phyloP scores from a whole-genome alignment of 2,888 invertebrate genomes.

The Nasonovia ribisnigri region DNA sequence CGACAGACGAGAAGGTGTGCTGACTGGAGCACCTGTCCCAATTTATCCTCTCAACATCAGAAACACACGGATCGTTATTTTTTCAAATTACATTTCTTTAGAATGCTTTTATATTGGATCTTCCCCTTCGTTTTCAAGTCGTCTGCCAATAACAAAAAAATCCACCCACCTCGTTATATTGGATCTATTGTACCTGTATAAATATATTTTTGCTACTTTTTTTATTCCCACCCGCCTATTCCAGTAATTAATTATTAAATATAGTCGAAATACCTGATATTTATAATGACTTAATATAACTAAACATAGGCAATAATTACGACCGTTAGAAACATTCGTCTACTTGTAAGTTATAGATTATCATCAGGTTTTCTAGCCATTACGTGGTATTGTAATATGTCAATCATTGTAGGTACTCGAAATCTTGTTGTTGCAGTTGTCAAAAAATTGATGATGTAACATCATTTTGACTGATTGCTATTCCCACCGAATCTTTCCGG shows the following conservation, averaged over 20 bases:
- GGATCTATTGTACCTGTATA: constrained; percentile 17
- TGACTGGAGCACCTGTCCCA: constrained; percentile 55
- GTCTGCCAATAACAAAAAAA: constrained; percentile 57
- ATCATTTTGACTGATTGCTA: constrained; percentile 55
- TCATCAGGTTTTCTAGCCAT: neutral
- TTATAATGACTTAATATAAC: neutral
- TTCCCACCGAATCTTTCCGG: constrained; percentile 51
- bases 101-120: constrained; percentile 54
- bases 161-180: constrained; percentile 58
- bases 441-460: constrained; percentile 33
- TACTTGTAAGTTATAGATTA: neutral
- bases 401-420: constrained; percentile 30
- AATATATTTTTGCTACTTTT: constrained; percentile 37
- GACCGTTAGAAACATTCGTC: neutral
- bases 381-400: neutral
- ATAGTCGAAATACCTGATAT: neutral
- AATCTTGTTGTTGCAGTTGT: constrained; percentile 41
- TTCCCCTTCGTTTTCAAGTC: constrained; percentile 45
- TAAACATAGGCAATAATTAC: neutral
- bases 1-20: constrained; percentile 37
- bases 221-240: neutral
- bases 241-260: constrained; percentile 13
- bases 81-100: constrained; percentile 63
- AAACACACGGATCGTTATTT: constrained; percentile 59
- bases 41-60: constrained; percentile 52